Conservation (phyloP, 2,113 vertebrate genomes). For the Maccullochella peelii region DNA sequence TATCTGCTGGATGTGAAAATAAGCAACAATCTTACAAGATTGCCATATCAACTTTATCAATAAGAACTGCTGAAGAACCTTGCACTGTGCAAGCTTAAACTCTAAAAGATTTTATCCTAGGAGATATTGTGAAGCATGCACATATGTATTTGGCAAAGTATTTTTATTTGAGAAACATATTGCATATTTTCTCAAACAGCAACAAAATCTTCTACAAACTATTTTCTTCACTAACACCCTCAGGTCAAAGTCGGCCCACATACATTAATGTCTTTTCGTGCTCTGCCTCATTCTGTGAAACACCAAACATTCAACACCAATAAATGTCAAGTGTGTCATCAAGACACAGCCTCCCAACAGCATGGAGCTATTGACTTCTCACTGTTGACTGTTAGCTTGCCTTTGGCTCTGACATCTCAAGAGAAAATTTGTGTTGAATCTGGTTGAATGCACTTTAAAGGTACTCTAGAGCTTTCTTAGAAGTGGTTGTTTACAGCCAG, state of each 20-base stretch:
- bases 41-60: background rate
- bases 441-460: conserved; percentile 73
- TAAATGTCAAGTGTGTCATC: background rate
- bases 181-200: no score
- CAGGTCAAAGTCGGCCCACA: background rate
- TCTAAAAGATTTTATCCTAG: background rate
- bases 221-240: background rate
- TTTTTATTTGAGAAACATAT: background rate
- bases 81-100: no score
- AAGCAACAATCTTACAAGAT: no score
- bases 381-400: conserved; percentile 32
- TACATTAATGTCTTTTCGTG: background rate
- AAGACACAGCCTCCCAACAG: background rate
- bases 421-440: conserved; percentile 58
- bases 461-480: conserved; percentile 61
- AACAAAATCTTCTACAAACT: background rate
- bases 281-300: background rate
- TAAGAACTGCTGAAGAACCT: background rate
- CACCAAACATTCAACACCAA: background rate
- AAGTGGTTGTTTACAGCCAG: conserved; percentile 68
- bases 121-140: background rate
- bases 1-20: no score
- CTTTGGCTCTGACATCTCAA: conserved; percentile 42
- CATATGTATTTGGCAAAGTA: background rate
- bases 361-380: conserved; percentile 5